Evolutionary conservation across 2,888 invertebrate genomes (phyloP).

Genomic region (Drosophila suboccidentalis): DNA sequence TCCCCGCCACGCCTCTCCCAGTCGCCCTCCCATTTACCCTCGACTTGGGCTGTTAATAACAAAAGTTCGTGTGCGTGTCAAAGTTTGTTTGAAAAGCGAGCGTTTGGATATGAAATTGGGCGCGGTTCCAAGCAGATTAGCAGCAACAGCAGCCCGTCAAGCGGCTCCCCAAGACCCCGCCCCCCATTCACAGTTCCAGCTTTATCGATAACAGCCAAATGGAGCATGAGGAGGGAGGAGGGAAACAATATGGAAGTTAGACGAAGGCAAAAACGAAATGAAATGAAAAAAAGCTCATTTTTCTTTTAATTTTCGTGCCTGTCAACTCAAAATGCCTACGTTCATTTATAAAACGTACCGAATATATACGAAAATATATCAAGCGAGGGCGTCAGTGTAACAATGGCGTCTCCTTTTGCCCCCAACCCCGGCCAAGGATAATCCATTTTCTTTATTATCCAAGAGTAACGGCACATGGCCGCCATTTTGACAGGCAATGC

Average conservation of each 20-base stretch:
- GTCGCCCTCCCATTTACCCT: constrained; percentile 29
- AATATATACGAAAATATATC: constrained; percentile 45
- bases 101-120: constrained; percentile 73
- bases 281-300: constrained; percentile 75
- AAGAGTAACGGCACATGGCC: constrained; percentile 30
- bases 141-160: constrained; percentile 38
- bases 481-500: constrained; percentile 46
- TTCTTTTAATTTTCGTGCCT: constrained; percentile 83
- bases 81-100: constrained; percentile 79
- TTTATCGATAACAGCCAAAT: constrained; percentile 66
- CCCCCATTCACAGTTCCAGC: constrained; percentile 18
- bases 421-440: constrained; percentile 56
- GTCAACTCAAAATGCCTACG: constrained; percentile 82
- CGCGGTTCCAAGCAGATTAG: constrained; percentile 74
- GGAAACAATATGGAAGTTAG: not conserved
- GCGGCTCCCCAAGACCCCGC: not conserved
- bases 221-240: constrained; percentile 35
- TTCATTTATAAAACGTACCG: constrained; percentile 75
- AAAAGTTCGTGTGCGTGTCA: constrained; percentile 83
- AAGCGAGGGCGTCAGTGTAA: not conserved
- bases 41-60: constrained; percentile 65
- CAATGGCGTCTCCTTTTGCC: constrained; percentile 4
- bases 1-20: constrained; percentile 22
- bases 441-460: constrained; percentile 74
- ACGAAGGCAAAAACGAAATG: constrained; percentile 39